Evolutionary conservation across 1,140 invertebrate genomes (phyloP).

Genomic region (Drosophila ambigua): DNA sequence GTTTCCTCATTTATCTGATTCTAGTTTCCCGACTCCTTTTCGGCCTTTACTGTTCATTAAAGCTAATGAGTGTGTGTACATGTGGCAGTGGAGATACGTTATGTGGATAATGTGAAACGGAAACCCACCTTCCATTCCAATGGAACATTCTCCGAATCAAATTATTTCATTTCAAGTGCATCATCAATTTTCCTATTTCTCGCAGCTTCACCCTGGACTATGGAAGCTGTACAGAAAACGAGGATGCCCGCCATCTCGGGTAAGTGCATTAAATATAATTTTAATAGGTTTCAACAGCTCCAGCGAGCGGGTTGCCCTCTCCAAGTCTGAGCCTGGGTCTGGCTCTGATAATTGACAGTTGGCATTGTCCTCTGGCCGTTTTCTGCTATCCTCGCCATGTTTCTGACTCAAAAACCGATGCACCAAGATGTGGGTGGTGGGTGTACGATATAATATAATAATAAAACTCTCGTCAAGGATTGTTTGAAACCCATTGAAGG

Average conservation of each 20-base stretch:
- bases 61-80: constrained; percentile 1
- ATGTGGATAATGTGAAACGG: neutral
- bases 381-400: neutral
- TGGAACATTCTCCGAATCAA: neutral
- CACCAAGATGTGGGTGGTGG: neutral
- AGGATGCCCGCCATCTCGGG: constrained; percentile 14
- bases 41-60: neutral
- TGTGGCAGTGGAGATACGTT: neutral
- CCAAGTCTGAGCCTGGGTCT: neutral
- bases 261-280: constrained; percentile 52
- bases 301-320: too few relatives aligned
- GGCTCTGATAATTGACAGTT: constrained; percentile 28
- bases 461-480: neutral
- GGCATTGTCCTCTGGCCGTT: neutral
- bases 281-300: constrained; percentile 30
- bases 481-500: neutral
- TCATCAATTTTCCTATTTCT: constrained; percentile 23
- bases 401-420: constrained; percentile 35
- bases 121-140: neutral
- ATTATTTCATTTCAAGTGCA: constrained; percentile 24
- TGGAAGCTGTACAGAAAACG: too few relatives aligned
- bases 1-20: too few relatives aligned
- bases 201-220: neutral
- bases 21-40: too few relatives aligned
- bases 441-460: too few relatives aligned